Evolutionary conservation across 2,888 invertebrate genomes (phyloP).

Genomic region (Schizotus pectinicornis): DNA sequence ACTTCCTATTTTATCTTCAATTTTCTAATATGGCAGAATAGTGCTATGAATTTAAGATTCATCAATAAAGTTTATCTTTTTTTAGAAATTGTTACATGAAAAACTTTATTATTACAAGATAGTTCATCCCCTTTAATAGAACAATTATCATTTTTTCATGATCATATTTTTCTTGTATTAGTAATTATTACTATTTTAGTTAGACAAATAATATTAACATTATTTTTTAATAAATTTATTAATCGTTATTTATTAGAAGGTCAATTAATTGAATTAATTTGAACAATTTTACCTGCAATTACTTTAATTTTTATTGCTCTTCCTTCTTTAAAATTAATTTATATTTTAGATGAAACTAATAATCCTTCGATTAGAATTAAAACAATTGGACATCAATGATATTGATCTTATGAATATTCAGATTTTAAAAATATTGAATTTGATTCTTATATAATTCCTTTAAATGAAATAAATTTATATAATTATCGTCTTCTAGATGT

Average conservation of each 20-base stretch:
- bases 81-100: conserved; percentile 69
- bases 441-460: conserved; percentile 68
- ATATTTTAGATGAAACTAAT: conserved; percentile 68
- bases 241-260: conserved; percentile 65
- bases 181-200: conserved; percentile 68
- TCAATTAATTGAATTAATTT: conserved; percentile 70
- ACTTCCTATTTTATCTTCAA: conserved; percentile 63
- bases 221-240: conserved; percentile 65
- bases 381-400: conserved; percentile 66
- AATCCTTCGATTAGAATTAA: conserved; percentile 66
- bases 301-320: conserved; percentile 68
- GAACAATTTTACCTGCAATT: conserved; percentile 68
- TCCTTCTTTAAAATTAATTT: conserved; percentile 67
- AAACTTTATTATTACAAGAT: conserved; percentile 66
- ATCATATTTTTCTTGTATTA: conserved; percentile 67
- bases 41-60: conserved; percentile 72
- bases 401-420: conserved; percentile 66
- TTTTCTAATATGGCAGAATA: conserved; percentile 69
- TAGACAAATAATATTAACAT: conserved; percentile 62
- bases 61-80: conserved; percentile 68
- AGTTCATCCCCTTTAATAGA: conserved; percentile 69
- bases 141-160: conserved; percentile 70
- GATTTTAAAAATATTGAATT: conserved; percentile 65
- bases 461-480: conserved; percentile 53
- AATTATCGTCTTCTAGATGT: conserved; percentile 68